Evolutionary conservation across 2,113 vertebrate species (phyloP).

Genomic region (Caloenas nicobarica): DNA sequence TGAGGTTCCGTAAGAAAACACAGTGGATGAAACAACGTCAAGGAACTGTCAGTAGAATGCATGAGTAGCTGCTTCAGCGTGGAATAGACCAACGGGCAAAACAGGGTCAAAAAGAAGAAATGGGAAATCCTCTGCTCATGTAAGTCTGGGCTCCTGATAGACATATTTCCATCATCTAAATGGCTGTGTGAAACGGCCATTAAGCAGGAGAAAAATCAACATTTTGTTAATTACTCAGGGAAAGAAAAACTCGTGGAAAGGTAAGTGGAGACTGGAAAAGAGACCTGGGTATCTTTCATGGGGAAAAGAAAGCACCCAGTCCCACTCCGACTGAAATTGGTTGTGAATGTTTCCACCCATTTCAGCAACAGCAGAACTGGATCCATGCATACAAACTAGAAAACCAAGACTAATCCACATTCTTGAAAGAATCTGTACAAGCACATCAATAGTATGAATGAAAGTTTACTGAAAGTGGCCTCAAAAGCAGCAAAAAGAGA

Average conservation of each 20-base stretch:
- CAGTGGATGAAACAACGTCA: neutral
- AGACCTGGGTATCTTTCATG: neutral
- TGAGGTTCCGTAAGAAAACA: neutral
- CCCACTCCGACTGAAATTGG: neutral
- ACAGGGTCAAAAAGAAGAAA: neutral
- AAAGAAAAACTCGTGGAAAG: neutral
- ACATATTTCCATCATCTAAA: neutral
- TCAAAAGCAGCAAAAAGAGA: neutral
- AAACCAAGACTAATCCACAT: neutral
- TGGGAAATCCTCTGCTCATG: neutral
- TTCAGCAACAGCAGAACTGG: neutral
- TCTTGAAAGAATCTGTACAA: neutral
- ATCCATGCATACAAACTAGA: neutral
- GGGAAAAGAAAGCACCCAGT: neutral
- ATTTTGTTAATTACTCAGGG: neutral
- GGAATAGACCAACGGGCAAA: neutral
- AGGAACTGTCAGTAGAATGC: neutral
- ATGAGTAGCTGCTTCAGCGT: neutral
- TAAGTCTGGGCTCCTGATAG: neutral
- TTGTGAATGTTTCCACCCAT: neutral
- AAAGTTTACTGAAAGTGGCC: neutral
- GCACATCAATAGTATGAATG: neutral
- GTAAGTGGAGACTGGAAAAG: neutral
- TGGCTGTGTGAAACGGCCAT: neutral
- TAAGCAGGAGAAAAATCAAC: neutral